phyloP scores from a whole-genome alignment of 2,797 vertebrate genomes.

The Etheostoma perlongum region DNA sequence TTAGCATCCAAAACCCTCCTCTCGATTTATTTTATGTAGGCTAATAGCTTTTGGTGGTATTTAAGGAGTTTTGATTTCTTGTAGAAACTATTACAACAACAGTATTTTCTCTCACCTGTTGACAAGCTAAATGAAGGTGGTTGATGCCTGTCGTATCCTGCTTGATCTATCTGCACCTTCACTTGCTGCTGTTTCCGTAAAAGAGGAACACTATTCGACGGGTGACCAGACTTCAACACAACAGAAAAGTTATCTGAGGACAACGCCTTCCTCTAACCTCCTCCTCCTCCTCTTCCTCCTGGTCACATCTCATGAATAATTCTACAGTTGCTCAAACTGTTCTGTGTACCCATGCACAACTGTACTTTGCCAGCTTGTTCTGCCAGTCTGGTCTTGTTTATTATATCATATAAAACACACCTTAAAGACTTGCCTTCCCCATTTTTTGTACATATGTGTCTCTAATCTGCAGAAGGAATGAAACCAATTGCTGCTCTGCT shows the following conservation, averaged over 20 bases:
- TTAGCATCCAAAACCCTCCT: neutral
- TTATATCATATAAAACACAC: neutral
- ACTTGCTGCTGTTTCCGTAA: neutral
- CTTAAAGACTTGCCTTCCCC: neutral
- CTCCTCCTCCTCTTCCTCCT: neutral
- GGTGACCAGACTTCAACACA: too few relatives aligned
- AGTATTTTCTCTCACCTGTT: slow-evolving; percentile 15
- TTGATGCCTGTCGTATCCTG: neutral
- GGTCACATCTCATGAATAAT: neutral
- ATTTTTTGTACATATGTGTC: neutral
- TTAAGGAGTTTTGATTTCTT: neutral
- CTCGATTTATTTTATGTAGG: too few relatives aligned
- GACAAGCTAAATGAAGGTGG: neutral
- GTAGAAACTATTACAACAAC: too few relatives aligned
- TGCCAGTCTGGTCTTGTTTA: neutral
- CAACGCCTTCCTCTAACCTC: neutral
- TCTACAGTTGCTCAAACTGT: too few relatives aligned
- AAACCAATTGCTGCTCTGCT: neutral
- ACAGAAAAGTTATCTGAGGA: too few relatives aligned
- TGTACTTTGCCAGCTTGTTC: neutral
- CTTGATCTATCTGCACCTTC: neutral
- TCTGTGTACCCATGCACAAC: too few relatives aligned
- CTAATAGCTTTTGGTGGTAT: neutral
- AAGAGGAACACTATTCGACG: neutral
- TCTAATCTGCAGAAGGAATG: neutral